Conservation (phyloP, 2,888 invertebrate species). For the Pristionchus maxplancki region DNA sequence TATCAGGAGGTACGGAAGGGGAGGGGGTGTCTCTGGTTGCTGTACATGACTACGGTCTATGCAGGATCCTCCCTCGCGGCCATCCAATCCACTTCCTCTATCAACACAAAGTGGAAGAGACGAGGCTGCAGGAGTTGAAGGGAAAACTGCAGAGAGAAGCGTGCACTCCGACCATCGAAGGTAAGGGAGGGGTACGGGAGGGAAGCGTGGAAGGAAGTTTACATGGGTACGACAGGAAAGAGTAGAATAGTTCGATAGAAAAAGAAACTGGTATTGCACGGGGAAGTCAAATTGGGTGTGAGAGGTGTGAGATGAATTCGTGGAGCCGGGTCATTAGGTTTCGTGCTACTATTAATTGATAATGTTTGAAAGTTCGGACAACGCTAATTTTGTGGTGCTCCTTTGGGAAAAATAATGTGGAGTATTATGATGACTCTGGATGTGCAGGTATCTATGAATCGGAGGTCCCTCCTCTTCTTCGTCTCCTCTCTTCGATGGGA, state of each 20-base stretch:
- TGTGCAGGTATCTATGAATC: slow-evolving; percentile 97
- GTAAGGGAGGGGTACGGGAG: background rate
- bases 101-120: slow-evolving; percentile 91
- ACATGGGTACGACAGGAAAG: background rate
- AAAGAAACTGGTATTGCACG: too few relatives aligned
- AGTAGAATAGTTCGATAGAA: background rate
- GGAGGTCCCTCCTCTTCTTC: slow-evolving; percentile 90
- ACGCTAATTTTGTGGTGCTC: too few relatives aligned
- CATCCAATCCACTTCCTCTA: slow-evolving; percentile 89
- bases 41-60: background rate
- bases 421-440: background rate
- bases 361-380: too few relatives aligned
- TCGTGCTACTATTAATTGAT: too few relatives aligned
- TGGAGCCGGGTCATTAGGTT: too few relatives aligned
- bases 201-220: too few relatives aligned
- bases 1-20: slow-evolving; percentile 39
- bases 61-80: slow-evolving; percentile 86
- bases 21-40: background rate
- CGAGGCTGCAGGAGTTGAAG: slow-evolving; percentile 70
- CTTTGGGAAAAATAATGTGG: too few relatives aligned
- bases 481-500: slow-evolving; percentile 89
- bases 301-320: too few relatives aligned
- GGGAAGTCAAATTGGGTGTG: too few relatives aligned
- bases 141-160: slow-evolving; percentile 46
- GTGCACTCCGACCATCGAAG: slow-evolving; percentile 42